Evolutionary conservation across 2,888 invertebrate species (phyloP).

Genomic region (Mechanitis mazaeus): DNA sequence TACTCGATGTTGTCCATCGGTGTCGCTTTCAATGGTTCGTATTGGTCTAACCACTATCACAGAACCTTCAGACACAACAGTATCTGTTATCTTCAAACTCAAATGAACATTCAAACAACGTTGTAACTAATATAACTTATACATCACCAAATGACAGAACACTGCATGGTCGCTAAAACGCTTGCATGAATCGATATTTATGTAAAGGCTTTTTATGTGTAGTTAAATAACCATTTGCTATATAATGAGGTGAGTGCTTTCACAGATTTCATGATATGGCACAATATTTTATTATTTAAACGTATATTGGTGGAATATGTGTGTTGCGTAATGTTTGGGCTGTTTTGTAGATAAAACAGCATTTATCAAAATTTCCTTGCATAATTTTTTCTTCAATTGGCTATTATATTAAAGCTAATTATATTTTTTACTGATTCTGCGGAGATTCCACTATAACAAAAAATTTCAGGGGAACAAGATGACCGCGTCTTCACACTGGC

Average conservation of each 20-base stretch:
- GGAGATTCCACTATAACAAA: slow-evolving; percentile 51
- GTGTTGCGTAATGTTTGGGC: slow-evolving; percentile 10
- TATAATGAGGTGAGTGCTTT: slow-evolving; percentile 42
- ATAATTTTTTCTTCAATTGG: neutral
- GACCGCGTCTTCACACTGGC: slow-evolving; percentile 94
- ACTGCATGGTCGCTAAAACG: slow-evolving; percentile 67
- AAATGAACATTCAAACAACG: slow-evolving; percentile 49
- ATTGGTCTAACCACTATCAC: slow-evolving; percentile 68
- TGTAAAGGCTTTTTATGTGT: slow-evolving; percentile 73
- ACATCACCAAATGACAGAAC: slow-evolving; percentile 38
- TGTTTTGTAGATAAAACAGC: slow-evolving; percentile 9
- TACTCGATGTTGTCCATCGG: slow-evolving; percentile 72
- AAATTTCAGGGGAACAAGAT: slow-evolving; percentile 90
- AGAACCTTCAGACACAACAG: slow-evolving; percentile 53
- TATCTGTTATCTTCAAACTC: slow-evolving; percentile 38
- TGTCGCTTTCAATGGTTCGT: slow-evolving; percentile 75
- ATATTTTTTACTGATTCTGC: neutral
- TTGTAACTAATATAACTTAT: slow-evolving; percentile 39
- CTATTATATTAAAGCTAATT: slow-evolving; percentile 1
- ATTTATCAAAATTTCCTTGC: slow-evolving; percentile 4
- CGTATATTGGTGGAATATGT: slow-evolving; percentile 12
- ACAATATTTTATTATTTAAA: slow-evolving; percentile 23
- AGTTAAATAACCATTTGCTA: slow-evolving; percentile 43
- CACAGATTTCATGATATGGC: slow-evolving; percentile 31
- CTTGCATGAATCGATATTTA: slow-evolving; percentile 66